These are phyloP conservation scores for Corythornis cristatus DNA, from an alignment of 2,113 vertebrate genomes.

Conservation along the genomic window DNA sequence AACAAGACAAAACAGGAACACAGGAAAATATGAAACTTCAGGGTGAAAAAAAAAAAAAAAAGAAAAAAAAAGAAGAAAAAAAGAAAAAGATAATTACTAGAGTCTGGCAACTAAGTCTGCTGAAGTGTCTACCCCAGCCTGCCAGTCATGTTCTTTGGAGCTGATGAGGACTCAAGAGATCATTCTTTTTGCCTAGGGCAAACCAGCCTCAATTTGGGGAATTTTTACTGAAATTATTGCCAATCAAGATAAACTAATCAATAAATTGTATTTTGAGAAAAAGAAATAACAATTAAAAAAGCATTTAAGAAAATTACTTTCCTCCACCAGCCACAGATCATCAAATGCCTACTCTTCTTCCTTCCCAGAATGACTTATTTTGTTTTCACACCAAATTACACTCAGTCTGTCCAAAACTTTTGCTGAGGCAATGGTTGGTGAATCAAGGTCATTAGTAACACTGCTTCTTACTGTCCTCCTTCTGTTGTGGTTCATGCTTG, in stretches of 20 bases:
- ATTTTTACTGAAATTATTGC: background rate
- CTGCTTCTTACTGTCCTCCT: background rate
- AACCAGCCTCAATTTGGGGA: background rate
- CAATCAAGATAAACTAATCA: background rate
- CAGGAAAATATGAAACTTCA: background rate
- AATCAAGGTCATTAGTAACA: accelerated
- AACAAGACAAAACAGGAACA: background rate
- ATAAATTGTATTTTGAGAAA: background rate
- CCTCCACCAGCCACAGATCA: background rate
- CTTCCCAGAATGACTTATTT: background rate
- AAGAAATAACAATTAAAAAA: background rate
- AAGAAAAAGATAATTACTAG: background rate
- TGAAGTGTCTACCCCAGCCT: background rate
- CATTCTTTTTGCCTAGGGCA: background rate
- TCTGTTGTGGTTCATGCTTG: background rate
- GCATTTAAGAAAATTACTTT: background rate
- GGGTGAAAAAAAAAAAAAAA: background rate
- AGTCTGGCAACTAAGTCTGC: background rate
- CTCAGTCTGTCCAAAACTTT: background rate
- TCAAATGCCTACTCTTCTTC: background rate
- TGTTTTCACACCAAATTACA: background rate
- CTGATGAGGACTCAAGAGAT: background rate
- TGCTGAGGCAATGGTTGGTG: background rate
- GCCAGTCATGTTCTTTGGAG: background rate
- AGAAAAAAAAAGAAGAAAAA: too few species aligned